These are phyloP conservation scores for Hippopotamus amphibius DNA, from an alignment of 2,113 vertebrate genomes.

Conservation along the genomic window DNA sequence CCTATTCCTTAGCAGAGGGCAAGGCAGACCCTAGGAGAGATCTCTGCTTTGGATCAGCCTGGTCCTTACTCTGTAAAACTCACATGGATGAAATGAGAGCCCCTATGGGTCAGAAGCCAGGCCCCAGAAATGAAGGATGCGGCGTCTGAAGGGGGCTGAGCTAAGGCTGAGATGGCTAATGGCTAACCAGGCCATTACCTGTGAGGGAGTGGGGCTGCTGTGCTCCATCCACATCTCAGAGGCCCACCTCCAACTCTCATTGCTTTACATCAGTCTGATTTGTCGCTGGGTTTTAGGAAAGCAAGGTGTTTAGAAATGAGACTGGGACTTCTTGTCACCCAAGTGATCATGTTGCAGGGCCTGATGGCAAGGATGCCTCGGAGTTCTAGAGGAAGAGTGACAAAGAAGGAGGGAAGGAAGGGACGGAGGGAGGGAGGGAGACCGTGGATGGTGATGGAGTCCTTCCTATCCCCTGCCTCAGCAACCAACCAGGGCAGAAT, in stretches of 20 bases:
- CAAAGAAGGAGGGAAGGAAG: neutral
- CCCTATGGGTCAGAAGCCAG: neutral
- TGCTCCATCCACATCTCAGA: neutral
- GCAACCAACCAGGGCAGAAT: neutral
- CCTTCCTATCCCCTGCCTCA: neutral
- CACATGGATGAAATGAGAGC: neutral
- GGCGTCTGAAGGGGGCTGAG: neutral
- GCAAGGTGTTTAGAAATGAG: neutral
- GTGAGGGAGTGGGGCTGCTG: neutral
- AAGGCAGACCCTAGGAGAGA: neutral
- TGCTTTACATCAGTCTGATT: neutral
- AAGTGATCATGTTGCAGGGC: neutral
- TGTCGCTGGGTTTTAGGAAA: neutral
- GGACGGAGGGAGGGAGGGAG: neutral
- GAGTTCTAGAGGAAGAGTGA: conserved; percentile 15
- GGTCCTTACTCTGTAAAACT: neutral
- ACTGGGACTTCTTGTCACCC: neutral
- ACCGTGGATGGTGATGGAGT: neutral
- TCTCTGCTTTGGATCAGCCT: neutral
- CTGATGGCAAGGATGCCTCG: neutral
- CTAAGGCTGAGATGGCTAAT: fast-evolving
- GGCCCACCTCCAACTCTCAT: neutral
- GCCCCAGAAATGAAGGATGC: neutral
- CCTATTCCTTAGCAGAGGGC: neutral
- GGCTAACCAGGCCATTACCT: fast-evolving